A percentile compares a stretch with the other conserved stretches of the same genome.
phyloP scores from a whole-genome alignment of 2,113 vertebrate species.

The Phalacrocorax pelagicus region DNA sequence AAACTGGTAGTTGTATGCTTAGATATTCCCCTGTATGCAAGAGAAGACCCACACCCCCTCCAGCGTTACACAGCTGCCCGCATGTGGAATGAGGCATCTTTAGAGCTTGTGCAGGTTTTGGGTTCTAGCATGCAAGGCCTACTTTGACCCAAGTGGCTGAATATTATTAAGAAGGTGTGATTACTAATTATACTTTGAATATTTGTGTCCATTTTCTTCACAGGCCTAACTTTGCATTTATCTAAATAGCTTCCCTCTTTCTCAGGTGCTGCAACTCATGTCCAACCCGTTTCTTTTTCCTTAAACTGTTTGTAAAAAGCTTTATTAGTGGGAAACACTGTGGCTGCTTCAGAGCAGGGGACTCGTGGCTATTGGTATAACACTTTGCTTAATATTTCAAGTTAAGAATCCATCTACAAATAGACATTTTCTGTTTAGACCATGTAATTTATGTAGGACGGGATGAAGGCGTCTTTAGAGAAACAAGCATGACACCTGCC shows the following conservation, averaged over 20 bases:
- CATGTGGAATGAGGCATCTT: neutral
- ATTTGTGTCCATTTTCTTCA: neutral
- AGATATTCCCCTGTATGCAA: neutral
- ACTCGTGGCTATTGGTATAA: neutral
- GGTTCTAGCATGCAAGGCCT: neutral
- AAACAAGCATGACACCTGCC: neutral
- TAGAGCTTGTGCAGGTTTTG: neutral
- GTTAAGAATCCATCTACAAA: neutral
- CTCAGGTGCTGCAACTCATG: neutral
- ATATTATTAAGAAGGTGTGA: neutral
- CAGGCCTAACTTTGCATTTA: neutral
- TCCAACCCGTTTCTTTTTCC: neutral
- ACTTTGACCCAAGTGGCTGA: neutral
- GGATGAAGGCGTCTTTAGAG: neutral
- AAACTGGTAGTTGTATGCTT: neutral
- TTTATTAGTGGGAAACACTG: neutral
- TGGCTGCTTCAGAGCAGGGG: neutral
- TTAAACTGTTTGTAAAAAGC: neutral
- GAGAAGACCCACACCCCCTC: neutral
- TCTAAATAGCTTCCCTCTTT: neutral
- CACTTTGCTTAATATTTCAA: neutral
- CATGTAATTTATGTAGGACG: neutral
- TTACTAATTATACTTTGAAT: neutral
- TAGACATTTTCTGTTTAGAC: neutral
- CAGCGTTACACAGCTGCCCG: neutral